Evolutionary conservation across 2,797 vertebrate genomes (phyloP).

Genomic region (Eulemur rubriventer): DNA sequence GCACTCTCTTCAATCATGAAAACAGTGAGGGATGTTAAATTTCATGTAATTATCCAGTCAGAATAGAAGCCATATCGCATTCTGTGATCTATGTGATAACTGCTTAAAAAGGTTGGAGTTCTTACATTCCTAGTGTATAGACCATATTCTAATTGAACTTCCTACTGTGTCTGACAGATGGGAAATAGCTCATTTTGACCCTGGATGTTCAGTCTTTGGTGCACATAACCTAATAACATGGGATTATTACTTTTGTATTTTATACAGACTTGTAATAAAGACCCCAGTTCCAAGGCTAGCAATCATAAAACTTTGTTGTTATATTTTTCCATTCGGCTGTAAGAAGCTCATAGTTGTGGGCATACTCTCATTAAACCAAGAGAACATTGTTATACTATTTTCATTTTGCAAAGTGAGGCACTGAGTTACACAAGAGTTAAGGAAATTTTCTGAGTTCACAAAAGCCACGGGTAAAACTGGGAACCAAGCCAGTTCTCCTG

Average conservation of each 20-base stretch:
- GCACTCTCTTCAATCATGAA: constrained; percentile 68
- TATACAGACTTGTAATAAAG: constrained; percentile 67
- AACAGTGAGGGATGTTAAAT: constrained; percentile 71
- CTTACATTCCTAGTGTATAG: constrained; percentile 26
- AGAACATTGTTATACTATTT: constrained; percentile 22
- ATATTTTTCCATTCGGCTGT: constrained; percentile 37
- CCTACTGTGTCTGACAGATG: constrained; percentile 58
- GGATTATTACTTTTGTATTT: constrained; percentile 72
- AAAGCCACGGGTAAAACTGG: not conserved
- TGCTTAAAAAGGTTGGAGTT: constrained; percentile 59
- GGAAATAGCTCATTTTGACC: constrained; percentile 65
- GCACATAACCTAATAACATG: constrained; percentile 63
- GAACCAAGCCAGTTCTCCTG: not conserved
- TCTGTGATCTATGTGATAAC: constrained; percentile 30
- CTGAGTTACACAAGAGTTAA: not conserved
- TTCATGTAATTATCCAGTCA: constrained; percentile 69
- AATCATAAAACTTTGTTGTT: constrained; percentile 49
- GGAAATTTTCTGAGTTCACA: constrained; percentile 31
- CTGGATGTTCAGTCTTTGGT: constrained; percentile 36
- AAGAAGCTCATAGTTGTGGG: constrained; percentile 20
- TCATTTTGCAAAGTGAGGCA: constrained; percentile 41
- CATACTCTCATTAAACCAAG: constrained; percentile 44
- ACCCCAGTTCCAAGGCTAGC: constrained; percentile 19
- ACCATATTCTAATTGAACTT: constrained; percentile 62
- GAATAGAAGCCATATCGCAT: constrained; percentile 50